Conservation (phyloP, 2,888 invertebrate genomes). For the Heliconius ethilla region DNA sequence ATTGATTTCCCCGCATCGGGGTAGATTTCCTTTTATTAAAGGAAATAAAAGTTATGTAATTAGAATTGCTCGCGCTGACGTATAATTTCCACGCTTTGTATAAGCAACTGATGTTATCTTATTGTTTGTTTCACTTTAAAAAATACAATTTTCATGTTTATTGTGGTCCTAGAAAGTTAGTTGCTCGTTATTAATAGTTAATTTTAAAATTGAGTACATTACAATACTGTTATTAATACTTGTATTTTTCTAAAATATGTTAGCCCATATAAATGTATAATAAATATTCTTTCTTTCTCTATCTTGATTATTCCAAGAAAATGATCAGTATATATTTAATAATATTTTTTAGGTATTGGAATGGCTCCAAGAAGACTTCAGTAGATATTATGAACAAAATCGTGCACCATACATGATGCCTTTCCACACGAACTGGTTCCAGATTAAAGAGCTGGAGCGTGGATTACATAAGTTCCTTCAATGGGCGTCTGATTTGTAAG, state of each 20-base stretch:
- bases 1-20: slow-evolving; percentile 36
- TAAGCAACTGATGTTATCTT: slow-evolving; percentile 1
- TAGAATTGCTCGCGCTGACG: slow-evolving; percentile 12
- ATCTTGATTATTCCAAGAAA: neutral
- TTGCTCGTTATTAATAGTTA: neutral
- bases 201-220: neutral
- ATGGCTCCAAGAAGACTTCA: slow-evolving; percentile 95
- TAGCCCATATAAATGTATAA: neutral
- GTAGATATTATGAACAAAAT: slow-evolving; percentile 91
- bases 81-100: slow-evolving; percentile 6
- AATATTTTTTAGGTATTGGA: slow-evolving; percentile 84
- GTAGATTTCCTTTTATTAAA: slow-evolving; percentile 32
- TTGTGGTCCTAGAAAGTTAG: neutral
- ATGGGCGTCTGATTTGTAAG: slow-evolving; percentile 85
- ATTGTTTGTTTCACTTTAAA: neutral
- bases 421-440: slow-evolving; percentile 98
- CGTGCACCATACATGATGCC: slow-evolving; percentile 97
- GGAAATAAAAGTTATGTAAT: slow-evolving; percentile 27
- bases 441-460: slow-evolving; percentile 89
- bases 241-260: neutral
- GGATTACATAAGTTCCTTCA: slow-evolving; percentile 93
- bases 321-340: neutral
- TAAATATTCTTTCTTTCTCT: neutral
- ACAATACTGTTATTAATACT: too few relatives aligned
- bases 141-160: neutral